Percentiles rank a stretch among this genome's conserved stretches.
Evolutionary conservation across 2,797 vertebrate genomes (phyloP).

Genomic region (Aldrovandia affinis): DNA sequence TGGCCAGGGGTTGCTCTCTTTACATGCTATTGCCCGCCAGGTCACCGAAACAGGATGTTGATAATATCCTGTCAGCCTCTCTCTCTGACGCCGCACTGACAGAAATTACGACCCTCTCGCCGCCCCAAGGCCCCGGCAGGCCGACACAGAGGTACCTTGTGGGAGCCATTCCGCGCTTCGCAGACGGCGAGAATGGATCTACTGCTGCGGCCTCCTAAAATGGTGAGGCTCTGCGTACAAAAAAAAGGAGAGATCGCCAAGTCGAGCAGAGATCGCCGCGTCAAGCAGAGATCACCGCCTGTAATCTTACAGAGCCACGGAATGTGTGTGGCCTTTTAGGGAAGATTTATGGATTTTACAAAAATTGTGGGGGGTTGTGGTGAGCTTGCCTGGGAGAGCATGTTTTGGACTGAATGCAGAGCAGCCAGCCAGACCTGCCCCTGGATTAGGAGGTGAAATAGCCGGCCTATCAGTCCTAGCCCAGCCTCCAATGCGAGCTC

Average conservation of each 20-base stretch:
- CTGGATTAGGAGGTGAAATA: constrained; percentile 27
- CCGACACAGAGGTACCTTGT: constrained; percentile 49
- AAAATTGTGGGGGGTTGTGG: constrained; percentile 4
- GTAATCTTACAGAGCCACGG: constrained; percentile 17
- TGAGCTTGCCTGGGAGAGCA: constrained; percentile 15
- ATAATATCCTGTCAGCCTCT: constrained; percentile 70
- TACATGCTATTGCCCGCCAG: constrained; percentile 64
- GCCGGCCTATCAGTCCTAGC: background rate
- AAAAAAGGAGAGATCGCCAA: background rate
- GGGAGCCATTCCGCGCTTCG: constrained; percentile 36
- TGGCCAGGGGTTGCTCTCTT: constrained; percentile 53
- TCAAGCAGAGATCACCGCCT: background rate
- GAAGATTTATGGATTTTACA: constrained; percentile 39
- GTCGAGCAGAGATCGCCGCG: background rate
- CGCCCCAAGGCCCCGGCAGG: constrained; percentile 28
- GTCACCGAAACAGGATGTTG: constrained; percentile 69
- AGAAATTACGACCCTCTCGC: constrained; percentile 36
- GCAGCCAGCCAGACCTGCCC: constrained; percentile 29
- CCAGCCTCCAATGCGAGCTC: background rate
- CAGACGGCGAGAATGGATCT: constrained; percentile 3
- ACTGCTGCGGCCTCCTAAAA: background rate
- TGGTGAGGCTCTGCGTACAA: background rate
- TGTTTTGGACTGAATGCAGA: constrained; percentile 9
- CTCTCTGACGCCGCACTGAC: constrained; percentile 49
- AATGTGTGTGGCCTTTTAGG: constrained; percentile 36